Evolutionary conservation across 2,113 vertebrate genomes (phyloP).

Genomic region (Casuarius casuarius): DNA sequence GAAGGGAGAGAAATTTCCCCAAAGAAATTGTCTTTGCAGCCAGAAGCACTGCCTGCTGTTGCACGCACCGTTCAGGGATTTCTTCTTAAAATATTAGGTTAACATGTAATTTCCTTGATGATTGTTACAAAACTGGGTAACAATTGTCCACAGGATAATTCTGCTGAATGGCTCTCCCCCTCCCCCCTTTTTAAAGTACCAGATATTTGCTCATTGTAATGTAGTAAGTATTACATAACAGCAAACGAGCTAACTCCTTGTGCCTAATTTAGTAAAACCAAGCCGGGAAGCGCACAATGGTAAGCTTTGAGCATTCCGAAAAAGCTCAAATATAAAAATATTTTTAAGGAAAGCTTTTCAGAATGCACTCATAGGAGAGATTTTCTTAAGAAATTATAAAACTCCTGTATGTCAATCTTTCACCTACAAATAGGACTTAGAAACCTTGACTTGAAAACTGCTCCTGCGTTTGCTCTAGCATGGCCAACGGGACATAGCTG

Average conservation of each 20-base stretch:
- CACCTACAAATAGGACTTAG: not conserved
- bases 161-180: not conserved
- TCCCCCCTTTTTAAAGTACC: not conserved
- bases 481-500: not conserved
- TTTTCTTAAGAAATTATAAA: not conserved
- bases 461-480: not conserved
- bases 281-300: not conserved
- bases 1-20: not conserved
- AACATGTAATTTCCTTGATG: fast-evolving
- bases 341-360: not conserved
- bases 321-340: not conserved
- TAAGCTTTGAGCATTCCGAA: not conserved
- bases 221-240: fast-evolving
- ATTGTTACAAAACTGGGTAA: not conserved
- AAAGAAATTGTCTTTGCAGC: not conserved
- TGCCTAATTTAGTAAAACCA: not conserved
- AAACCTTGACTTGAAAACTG: not conserved
- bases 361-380: fast-evolving
- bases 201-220: not conserved
- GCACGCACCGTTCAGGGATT: not conserved
- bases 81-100: not conserved
- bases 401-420: not conserved
- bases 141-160: not conserved
- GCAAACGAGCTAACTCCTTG: fast-evolving
- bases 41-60: not conserved